Conservation (phyloP, 2,113 vertebrate genomes). For the Enhydra lutris region DNA sequence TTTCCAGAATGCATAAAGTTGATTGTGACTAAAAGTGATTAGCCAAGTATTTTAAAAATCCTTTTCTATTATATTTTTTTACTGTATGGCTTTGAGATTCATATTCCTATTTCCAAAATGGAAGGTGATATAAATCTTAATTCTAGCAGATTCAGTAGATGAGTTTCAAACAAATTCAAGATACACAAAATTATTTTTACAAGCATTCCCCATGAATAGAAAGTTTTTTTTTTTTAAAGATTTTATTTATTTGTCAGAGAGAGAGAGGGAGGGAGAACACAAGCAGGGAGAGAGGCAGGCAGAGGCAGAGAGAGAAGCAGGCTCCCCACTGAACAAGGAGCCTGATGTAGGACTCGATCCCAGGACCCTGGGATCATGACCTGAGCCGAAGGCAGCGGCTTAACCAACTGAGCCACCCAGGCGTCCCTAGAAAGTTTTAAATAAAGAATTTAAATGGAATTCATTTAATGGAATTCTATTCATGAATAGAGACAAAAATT, state of each 20-base stretch:
- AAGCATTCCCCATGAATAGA: background rate
- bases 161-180: background rate
- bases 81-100: background rate
- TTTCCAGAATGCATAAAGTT: conserved; percentile 3
- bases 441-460: background rate
- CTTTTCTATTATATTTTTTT: background rate
- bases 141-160: background rate
- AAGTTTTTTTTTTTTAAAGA: too few relatives aligned
- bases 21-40: background rate
- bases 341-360: too few relatives aligned
- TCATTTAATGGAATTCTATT: background rate
- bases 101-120: background rate
- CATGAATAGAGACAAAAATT: background rate
- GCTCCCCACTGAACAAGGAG: too few relatives aligned
- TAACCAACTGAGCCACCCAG: too few relatives aligned
- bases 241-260: too few relatives aligned
- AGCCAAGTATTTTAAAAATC: background rate
- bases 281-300: too few relatives aligned
- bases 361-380: too few relatives aligned
- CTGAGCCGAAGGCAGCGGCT: too few relatives aligned
- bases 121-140: conserved; percentile 13
- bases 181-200: background rate
- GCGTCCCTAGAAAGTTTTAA: background rate
- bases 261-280: too few relatives aligned
- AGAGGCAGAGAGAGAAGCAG: too few relatives aligned